phyloP scores from a whole-genome alignment of 2,113 vertebrate species.

The Rhinoptilus africanus region DNA sequence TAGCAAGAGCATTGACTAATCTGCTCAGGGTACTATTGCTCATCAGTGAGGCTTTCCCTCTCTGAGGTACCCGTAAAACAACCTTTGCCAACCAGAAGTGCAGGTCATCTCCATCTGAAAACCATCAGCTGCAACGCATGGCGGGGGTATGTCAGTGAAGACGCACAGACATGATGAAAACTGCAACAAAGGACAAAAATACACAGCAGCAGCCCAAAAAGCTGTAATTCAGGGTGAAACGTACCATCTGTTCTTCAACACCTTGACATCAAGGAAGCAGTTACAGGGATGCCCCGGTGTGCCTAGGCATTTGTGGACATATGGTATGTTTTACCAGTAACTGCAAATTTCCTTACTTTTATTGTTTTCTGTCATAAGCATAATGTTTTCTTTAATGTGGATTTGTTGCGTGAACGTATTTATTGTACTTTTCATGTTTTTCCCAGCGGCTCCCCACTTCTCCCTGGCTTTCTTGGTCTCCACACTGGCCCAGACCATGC shows the following conservation, averaged over 20 bases:
- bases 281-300: neutral
- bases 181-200: conserved; percentile 36
- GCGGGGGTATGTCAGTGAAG: conserved; percentile 19
- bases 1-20: conserved; percentile 12
- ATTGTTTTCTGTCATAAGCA: conserved; percentile 15
- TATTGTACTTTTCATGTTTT: neutral
- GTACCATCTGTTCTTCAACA: conserved; percentile 45
- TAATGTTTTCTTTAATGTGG: neutral
- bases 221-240: conserved; percentile 47
- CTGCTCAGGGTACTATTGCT: conserved; percentile 14
- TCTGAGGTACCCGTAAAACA: neutral
- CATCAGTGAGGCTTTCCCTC: neutral
- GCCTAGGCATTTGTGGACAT: neutral
- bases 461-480: neutral
- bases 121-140: neutral
- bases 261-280: conserved; percentile 35
- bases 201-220: conserved; percentile 45
- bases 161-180: conserved; percentile 41
- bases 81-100: conserved; percentile 27
- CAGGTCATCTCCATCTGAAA: conserved; percentile 29
- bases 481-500: neutral
- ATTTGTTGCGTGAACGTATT: neutral
- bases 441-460: neutral
- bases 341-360: conserved; percentile 37
- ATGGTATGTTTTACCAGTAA: conserved; percentile 32